phyloP scores from a whole-genome alignment of 2,113 vertebrate genomes.

The Stegostoma tigrinum region DNA sequence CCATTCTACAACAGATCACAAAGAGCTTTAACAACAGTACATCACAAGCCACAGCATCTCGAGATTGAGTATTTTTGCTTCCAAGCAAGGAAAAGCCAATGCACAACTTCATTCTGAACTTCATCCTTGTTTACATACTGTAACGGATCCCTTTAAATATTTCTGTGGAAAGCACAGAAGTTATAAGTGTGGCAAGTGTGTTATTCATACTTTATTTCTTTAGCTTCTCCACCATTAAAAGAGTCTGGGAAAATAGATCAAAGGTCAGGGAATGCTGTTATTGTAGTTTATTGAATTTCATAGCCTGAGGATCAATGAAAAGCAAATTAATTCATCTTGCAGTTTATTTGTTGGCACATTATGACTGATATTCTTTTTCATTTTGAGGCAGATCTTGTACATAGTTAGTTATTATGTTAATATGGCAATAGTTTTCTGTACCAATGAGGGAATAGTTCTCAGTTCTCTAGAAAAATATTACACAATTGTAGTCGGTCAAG shows the following conservation, averaged over 20 bases:
- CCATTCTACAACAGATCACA: too few relatives aligned
- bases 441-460: neutral
- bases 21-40: too few relatives aligned
- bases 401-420: constrained; percentile 1
- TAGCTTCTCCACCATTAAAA: neutral
- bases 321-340: neutral
- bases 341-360: neutral
- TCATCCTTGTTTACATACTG: too few relatives aligned
- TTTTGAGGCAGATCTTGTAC: neutral
- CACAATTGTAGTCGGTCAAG: neutral
- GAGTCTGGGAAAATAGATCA: neutral
- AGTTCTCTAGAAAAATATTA: neutral
- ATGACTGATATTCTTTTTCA: neutral
- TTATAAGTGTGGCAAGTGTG: neutral
- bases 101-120: too few relatives aligned
- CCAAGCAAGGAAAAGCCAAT: too few relatives aligned
- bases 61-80: too few relatives aligned
- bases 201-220: neutral
- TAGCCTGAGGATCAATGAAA: neutral
- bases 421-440: neutral
- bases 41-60: too few relatives aligned
- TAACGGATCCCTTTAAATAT: neutral
- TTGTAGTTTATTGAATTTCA: neutral
- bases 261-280: neutral
- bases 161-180: neutral